phyloP scores from a whole-genome alignment of 1,140 invertebrate genomes.

The Drosophila eugracilis region DNA sequence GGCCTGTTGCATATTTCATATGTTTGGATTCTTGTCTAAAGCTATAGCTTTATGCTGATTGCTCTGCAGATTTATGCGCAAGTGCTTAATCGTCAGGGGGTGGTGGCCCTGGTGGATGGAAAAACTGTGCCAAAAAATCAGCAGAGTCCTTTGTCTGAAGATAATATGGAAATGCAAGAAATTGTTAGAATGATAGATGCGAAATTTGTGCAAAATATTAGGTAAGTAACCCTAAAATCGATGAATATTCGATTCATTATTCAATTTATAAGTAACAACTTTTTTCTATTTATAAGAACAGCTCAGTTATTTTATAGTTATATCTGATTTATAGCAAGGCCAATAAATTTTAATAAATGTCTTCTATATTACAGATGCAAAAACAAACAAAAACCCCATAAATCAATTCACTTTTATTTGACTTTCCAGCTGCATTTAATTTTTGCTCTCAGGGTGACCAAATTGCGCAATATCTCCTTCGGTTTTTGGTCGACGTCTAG shows the following conservation, averaged over 20 bases:
- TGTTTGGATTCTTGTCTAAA: slow-evolving; percentile 42
- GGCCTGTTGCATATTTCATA: slow-evolving; percentile 76
- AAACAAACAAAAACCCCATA: neutral
- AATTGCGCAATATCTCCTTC: slow-evolving; percentile 48
- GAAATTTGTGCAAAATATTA: neutral
- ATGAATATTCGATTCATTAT: no score
- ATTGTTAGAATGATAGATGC: neutral
- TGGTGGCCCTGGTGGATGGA: neutral
- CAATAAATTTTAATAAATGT: neutral
- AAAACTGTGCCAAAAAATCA: slow-evolving; percentile 46
- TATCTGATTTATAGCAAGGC: neutral
- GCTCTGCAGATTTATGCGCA: slow-evolving; percentile 49
- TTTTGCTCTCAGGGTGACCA: slow-evolving; percentile 7
- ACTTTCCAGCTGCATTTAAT: slow-evolving; percentile 37
- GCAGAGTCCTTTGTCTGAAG: neutral
- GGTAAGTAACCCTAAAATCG: no score
- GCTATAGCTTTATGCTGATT: slow-evolving; percentile 51
- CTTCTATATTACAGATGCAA: neutral
- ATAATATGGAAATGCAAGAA: neutral
- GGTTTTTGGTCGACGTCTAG: slow-evolving; percentile 30
- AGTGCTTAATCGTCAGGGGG: slow-evolving; percentile 30
- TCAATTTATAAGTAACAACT: no score
- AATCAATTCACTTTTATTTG: slow-evolving; percentile 26
- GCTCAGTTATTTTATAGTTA: neutral
- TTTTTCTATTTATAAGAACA: neutral